phyloP scores from a whole-genome alignment of 2,113 vertebrate species.

The Oxyura jamaicensis region DNA sequence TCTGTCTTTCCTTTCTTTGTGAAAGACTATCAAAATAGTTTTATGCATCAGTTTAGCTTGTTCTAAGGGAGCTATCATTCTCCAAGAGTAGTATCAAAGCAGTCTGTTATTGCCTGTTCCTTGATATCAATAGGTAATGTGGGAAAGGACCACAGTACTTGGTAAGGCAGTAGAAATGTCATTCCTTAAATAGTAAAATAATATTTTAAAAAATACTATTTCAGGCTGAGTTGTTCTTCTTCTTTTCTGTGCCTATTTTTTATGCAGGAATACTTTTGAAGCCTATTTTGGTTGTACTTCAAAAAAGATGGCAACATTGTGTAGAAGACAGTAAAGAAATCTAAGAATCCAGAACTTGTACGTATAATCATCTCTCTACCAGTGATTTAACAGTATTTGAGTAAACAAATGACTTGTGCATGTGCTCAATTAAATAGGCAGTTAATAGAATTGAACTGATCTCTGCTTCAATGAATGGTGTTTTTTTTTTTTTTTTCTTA shows the following conservation, averaged over 20 bases:
- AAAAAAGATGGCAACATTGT: neutral
- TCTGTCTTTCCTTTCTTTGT: neutral
- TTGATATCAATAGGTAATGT: fast-evolving
- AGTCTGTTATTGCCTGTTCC: neutral
- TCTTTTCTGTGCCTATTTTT: neutral
- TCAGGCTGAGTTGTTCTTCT: neutral
- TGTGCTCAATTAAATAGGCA: neutral
- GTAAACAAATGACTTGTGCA: neutral
- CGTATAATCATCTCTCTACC: neutral
- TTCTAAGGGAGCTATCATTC: neutral
- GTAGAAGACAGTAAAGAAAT: neutral
- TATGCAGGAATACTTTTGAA: neutral
- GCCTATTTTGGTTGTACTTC: neutral
- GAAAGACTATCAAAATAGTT: neutral
- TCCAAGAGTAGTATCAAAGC: neutral
- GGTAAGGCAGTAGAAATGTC: neutral
- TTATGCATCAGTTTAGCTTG: neutral
- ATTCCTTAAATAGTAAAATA: neutral
- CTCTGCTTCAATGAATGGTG: neutral
- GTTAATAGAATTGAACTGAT: neutral
- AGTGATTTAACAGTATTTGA: neutral
- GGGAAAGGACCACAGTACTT: neutral
- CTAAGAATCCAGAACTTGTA: neutral
- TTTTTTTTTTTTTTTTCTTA: neutral
- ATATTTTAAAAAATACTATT: neutral